A percentile compares a stretch with the other conserved stretches of the same genome.
Conservation (phyloP, 2,113 vertebrate genomes). For the Colossoma macropomum region DNA sequence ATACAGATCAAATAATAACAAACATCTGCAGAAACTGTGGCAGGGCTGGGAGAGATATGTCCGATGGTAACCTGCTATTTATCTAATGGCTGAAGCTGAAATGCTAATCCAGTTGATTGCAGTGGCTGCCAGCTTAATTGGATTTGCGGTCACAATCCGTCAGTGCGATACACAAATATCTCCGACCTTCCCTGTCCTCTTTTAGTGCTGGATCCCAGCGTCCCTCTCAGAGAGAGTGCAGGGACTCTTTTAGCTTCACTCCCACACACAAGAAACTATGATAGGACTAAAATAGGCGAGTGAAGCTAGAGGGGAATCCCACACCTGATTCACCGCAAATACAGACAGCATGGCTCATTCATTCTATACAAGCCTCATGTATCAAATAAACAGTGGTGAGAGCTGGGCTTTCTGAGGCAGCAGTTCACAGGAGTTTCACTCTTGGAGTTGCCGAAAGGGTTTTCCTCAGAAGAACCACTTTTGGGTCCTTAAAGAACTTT, state of each 20-base stretch:
- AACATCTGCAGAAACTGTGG: not conserved
- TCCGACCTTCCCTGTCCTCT: conserved; percentile 49
- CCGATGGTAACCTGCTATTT: conserved; percentile 53
- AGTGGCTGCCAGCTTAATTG: conserved; percentile 58
- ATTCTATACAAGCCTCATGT: not conserved
- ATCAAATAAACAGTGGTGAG: not conserved
- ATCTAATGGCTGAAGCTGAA: conserved; percentile 37
- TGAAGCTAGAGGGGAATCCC: not conserved
- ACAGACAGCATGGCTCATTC: not conserved
- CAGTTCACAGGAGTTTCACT: not conserved
- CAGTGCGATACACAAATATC: conserved; percentile 56
- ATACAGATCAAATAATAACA: not conserved
- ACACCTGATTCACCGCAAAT: not conserved
- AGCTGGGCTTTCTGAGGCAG: not conserved
- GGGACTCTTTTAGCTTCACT: conserved; percentile 29
- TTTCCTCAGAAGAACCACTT: not conserved
- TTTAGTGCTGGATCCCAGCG: conserved; percentile 14
- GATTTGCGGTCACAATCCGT: conserved; percentile 59
- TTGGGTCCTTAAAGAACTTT: too few relatives aligned
- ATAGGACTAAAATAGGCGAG: not conserved
- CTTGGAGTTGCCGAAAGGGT: too few relatives aligned
- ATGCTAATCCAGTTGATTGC: conserved; percentile 61
- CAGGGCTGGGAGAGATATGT: conserved; percentile 13
- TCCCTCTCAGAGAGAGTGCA: not conserved
- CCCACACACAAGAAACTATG: not conserved